Percentiles rank a stretch among this genome's conserved stretches.
phyloP scores from a whole-genome alignment of 2,888 invertebrate species.

The Odontomyia ornata region DNA sequence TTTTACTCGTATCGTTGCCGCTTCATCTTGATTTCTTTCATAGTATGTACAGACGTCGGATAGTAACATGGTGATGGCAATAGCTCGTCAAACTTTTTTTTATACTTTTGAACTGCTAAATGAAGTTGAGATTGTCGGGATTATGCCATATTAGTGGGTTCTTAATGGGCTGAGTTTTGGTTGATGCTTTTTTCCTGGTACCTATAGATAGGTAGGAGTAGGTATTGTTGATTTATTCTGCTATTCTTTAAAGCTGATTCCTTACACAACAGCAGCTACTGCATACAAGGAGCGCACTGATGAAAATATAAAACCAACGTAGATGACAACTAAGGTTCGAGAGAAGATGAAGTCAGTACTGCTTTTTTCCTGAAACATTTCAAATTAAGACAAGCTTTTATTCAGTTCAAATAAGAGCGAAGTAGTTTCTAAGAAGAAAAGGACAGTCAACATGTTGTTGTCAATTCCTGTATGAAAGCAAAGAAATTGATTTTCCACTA shows the following conservation, averaged over 20 bases:
- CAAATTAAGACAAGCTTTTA: too few relatives aligned
- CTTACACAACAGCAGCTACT: neutral
- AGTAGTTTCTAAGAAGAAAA: too few relatives aligned
- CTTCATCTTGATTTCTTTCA: neutral
- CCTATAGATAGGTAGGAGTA: neutral
- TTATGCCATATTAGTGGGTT: neutral
- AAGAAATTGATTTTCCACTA: too few relatives aligned
- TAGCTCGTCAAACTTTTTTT: neutral
- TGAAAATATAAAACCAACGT: neutral
- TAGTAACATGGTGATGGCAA: slow-evolving; percentile 13
- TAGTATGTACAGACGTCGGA: neutral
- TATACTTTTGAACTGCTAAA: neutral
- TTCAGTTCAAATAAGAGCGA: too few relatives aligned
- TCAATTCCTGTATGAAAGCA: too few relatives aligned
- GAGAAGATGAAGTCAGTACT: too few relatives aligned
- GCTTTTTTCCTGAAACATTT: too few relatives aligned
- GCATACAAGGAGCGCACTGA: neutral
- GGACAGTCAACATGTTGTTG: too few relatives aligned
- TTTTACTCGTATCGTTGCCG: neutral
- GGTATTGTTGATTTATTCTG: slow-evolving; percentile 12
- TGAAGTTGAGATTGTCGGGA: slow-evolving; percentile 23
- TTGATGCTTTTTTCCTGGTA: neutral
- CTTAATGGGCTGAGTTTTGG: neutral
- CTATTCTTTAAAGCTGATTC: neutral
- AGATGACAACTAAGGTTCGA: neutral